Conservation (phyloP, 37 sponge, comb jelly and placozoan species). For the Theonella swinhoei region DNA sequence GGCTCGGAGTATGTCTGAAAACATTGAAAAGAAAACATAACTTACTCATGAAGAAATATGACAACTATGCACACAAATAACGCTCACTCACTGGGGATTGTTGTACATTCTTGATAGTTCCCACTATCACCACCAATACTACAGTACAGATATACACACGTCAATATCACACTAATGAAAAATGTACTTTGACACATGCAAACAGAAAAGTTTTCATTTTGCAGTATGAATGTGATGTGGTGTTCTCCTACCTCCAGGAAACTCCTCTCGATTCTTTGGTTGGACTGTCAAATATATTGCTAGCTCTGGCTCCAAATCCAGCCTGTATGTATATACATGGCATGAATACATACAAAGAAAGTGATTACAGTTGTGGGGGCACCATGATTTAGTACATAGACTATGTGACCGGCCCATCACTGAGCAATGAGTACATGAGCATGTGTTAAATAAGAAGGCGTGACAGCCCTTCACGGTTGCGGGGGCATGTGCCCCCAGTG, state of each 20-base stretch:
- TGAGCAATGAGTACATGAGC: too few relatives aligned
- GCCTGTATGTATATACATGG: slow-evolving; percentile 24
- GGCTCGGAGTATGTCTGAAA: slow-evolving; percentile 47
- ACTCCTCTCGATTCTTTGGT: slow-evolving; percentile 49
- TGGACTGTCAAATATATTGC: slow-evolving; percentile 16
- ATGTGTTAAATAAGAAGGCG: too few relatives aligned
- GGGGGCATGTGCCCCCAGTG: too few relatives aligned
- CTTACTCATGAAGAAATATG: neutral
- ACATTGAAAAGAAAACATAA: neutral
- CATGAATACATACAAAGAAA: neutral
- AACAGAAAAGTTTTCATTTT: neutral
- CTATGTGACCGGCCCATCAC: neutral
- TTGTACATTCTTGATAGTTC: neutral
- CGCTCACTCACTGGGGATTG: slow-evolving; percentile 6
- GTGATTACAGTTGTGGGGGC: too few relatives aligned
- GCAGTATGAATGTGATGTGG: too few relatives aligned
- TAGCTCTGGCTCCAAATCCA: slow-evolving; percentile 52
- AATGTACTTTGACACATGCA: neutral
- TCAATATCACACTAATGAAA: too few relatives aligned
- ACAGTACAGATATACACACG: neutral
- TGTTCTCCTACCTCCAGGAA: slow-evolving; percentile 70
- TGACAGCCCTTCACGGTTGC: too few relatives aligned
- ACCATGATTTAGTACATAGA: too few relatives aligned
- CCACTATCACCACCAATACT: slow-evolving; percentile 18
- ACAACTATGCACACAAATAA: too few relatives aligned